Evolutionary conservation across 2,113 vertebrate species (phyloP), one percentile per base, ranked within the genome.

Genomic region (Scortum barcoo): DNA sequence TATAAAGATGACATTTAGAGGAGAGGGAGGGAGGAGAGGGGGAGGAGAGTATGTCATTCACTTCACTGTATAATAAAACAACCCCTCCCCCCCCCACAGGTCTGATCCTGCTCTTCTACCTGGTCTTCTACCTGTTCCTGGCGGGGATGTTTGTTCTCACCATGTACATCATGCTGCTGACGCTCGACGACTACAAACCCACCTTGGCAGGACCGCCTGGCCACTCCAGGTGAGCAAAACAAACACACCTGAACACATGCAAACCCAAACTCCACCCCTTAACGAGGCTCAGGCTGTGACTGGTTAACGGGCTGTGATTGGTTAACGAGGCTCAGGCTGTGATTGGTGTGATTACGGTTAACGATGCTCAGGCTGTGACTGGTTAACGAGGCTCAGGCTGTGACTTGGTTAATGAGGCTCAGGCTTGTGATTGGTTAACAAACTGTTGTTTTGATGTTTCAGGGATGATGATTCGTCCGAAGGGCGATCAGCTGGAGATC

Each of bases 391-490:
- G 33, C 33, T 36, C 33, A 4, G 33, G 33, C 33, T 36, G 33
- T 36, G 33, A 36, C n/a, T 36, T 36, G 33, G 6, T 36, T 36
- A 36, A 36, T 6, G 6, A 36, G 33, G 33, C 33, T 36, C 33
- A 36, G 33, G 33, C 33, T 36, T 60, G 57, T 36, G 3, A 33
- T 60, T 60, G 57, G 57, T 44, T 61, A n/a, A 58, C 26, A 0
- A n/a, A 24, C 38, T 7, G 42, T 3, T 56, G 33, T 56, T 12
- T 26, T 26, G 24, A 0, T 72, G 22, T 90, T 91, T 68, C 73
- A 94, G 93, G 93, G 50, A 90, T 94, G 91, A 94, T 93, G 92
- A 94, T 94, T 62, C 93, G 91, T 82, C 93, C 93, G 0, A 90
- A 86, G 33, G 93, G 92, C 0, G 84, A 93, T 3, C 89, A 90